Evolutionary conservation across 2,113 vertebrate species (phyloP).

Genomic region (Corythoichthys haematopterus): DNA sequence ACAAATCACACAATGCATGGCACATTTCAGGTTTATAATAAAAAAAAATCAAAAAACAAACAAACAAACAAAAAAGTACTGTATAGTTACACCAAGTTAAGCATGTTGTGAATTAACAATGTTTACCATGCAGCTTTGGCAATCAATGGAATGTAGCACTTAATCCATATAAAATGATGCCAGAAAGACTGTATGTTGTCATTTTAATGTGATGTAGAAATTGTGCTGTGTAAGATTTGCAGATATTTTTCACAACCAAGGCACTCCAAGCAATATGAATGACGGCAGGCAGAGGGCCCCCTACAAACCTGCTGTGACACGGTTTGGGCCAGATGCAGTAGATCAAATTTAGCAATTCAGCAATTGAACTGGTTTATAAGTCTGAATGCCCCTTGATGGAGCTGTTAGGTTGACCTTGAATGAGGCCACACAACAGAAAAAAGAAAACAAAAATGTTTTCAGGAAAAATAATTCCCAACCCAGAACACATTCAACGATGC

Average conservation of each 20-base stretch:
- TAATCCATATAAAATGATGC: constrained; percentile 19
- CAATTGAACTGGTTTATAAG: background rate
- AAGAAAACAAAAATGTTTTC: background rate
- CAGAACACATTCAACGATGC: background rate
- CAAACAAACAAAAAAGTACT: constrained; percentile 5
- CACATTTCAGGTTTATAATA: constrained; percentile 23
- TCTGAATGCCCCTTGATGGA: background rate
- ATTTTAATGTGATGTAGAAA: background rate
- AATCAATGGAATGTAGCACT: constrained; percentile 55
- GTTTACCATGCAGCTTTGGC: constrained; percentile 21
- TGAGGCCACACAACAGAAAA: background rate
- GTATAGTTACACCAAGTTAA: constrained; percentile 24
- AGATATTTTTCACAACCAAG: constrained; percentile 18
- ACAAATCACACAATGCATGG: constrained; percentile 37
- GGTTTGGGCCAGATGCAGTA: constrained; percentile 1
- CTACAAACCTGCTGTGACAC: background rate
- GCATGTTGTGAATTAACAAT: constrained; percentile 20
- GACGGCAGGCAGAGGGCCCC: constrained; percentile 12
- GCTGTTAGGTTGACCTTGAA: constrained; percentile 4
- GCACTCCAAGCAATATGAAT: constrained; percentile 32
- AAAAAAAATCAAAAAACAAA: background rate
- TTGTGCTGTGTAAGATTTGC: constrained; percentile 20
- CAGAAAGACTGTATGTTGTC: constrained; percentile 9
- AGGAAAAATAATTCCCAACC: background rate
- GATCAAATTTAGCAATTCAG: background rate